phyloP scores from a whole-genome alignment of 2,113 vertebrate species.

The Centropus unirufus region DNA sequence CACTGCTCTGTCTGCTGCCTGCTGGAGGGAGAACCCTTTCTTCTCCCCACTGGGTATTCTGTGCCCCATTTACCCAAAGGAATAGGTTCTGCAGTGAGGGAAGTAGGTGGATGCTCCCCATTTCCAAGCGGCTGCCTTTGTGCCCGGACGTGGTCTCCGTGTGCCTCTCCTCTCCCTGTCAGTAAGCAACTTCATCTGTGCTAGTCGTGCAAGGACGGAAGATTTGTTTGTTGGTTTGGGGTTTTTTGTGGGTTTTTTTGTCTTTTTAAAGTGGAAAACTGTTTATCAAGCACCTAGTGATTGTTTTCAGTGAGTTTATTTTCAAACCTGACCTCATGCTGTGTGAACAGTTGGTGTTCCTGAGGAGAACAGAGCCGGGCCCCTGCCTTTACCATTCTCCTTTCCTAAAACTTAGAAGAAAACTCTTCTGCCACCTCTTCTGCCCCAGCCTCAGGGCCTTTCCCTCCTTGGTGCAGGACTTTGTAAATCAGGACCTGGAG shows the following conservation, averaged over 20 bases:
- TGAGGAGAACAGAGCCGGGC: background rate
- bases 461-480: background rate
- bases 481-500: background rate
- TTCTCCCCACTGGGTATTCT: background rate
- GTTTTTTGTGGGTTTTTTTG: background rate
- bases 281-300: background rate
- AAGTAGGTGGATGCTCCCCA: accelerated
- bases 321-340: background rate
- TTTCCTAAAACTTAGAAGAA: background rate
- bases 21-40: background rate
- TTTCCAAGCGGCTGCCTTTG: background rate
- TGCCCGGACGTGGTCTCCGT: background rate
- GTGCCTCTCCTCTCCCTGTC: background rate
- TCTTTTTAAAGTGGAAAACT: background rate
- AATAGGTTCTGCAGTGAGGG: background rate
- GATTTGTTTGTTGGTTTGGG: background rate
- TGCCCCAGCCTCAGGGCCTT: background rate
- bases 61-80: background rate
- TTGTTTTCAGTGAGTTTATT: background rate
- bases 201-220: background rate
- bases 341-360: background rate
- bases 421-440: background rate
- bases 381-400: background rate
- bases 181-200: background rate
- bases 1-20: background rate